Base-by-base conservation (phyloP, 2,888 invertebrate species). In the Lasioglossum marginatum region DNA sequence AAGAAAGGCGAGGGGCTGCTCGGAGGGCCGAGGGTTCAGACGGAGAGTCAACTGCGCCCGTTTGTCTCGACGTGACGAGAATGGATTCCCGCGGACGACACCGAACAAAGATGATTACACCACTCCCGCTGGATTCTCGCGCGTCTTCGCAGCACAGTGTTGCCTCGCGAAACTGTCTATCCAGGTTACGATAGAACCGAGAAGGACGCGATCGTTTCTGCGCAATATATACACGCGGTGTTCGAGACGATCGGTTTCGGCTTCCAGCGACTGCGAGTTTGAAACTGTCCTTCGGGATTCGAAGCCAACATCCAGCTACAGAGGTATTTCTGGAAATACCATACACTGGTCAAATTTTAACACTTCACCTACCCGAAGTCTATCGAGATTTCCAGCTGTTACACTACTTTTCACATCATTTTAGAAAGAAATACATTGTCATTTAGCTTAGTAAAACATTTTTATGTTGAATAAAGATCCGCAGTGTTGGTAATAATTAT, bases 21-120 rank as follows among this genome's bases (percentile, higher is more conserved):
- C 43, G 12, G 31, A 37, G 84, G 66, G 48, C 12, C 71, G 66
- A 72, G 57, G 40, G 87, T 85, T 85, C 75, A 78, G 86, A 77
- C 77, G 87, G 79, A 87, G 88, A 88, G 85, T 88, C 85, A 88
- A 88, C 89, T 81, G 85, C 78, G 87, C 82, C 89, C 89, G 88
- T 89, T 89, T 86, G 82, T 85, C 89, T 82, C 83, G 85, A 89
- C 89, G 89, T 88, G 89, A 89, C 89, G 81, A 81, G 89, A 89
- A 89, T 89, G 85, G 86, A 89, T 89, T 85, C 80, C 78, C 89
- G 45, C 79, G 85, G 84, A 82, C 79, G 89, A 81, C 79, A 73
- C 66, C 40, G 79, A 73, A 81, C 81, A 85, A 87, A 85, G 88
- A 89, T 85, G 89, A 89, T 89, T 89, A 89, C 89, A 79, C 57